Evolutionary conservation across 1,140 invertebrate species (phyloP), one percentile per base, ranked within the genome.

Genomic region (Acromyrmex charruanus): DNA sequence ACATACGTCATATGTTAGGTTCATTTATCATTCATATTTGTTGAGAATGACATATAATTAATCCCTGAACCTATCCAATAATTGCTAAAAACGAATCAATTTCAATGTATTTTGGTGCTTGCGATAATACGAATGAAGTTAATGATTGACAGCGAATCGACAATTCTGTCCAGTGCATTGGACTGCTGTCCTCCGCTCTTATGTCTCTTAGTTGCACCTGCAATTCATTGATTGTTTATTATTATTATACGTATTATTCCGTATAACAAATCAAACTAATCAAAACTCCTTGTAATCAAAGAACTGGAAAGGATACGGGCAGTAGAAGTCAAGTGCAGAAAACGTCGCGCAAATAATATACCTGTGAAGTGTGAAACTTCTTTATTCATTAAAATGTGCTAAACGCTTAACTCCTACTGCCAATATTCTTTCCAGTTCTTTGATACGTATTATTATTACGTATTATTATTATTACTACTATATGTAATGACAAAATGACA

Each of bases 181-280:
- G 21, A 28, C 21, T 71, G 44, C 21, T 28, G 68, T 51, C 2
- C 44, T 4, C 21, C 21, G 28, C 0, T 51, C 21, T 71, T 21
- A 21, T 21, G 21, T 21, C 51, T 28, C 6, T 71, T 71, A 51
- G 4, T 71, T 71, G 12, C 0, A 49, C 39, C 68, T 71, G 21
- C 7, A 71, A 71, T 71, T 71, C 51, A 51, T 71, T 71, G 2
- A 1, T 71, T 49, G 14, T 44, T 69, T 49, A 21, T 49, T 49
- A 69, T 71, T 68, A 44, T 68, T n/a, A 3, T 66, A 21, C 21
- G 21, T 35, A 7, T 65, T 16, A 39, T 66, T 35, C 28, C 1
- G 28, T 28, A 28, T 28, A 28, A 28, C 28, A 28, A 28, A 28
- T 28, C 2, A 28, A 28, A 28, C 1, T 28, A 28, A 28, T 2